Evolutionary conservation across 2,888 invertebrate genomes (phyloP).

Genomic region (Choristoneura rosaceana): DNA sequence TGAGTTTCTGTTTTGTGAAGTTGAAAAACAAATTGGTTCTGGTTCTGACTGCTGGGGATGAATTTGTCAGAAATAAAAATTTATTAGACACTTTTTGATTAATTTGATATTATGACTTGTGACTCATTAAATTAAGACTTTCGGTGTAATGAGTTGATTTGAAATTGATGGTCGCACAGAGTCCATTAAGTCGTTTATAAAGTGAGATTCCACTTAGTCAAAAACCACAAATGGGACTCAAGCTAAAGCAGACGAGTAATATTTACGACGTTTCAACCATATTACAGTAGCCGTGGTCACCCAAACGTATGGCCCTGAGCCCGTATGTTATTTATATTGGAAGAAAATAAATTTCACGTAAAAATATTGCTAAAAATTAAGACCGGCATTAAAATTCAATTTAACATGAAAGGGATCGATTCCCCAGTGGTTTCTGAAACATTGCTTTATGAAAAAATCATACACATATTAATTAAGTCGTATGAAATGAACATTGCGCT

Average conservation of each 20-base stretch:
- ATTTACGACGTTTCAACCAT: no score
- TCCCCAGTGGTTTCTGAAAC: neutral
- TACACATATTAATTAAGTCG: neutral
- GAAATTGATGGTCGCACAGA: neutral
- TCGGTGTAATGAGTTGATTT: neutral
- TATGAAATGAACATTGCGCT: neutral
- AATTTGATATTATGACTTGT: no score
- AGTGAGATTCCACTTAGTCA: no score
- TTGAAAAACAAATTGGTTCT: neutral
- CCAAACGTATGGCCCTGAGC: no score
- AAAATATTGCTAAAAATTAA: neutral
- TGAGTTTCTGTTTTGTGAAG: no score
- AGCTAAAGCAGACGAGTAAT: no score
- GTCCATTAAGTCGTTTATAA: neutral
- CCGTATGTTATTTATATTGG: neutral
- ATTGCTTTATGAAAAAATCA: neutral
- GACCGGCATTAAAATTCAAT: neutral
- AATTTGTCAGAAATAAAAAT: no score
- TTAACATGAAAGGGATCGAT: neutral
- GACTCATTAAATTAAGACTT: neutral
- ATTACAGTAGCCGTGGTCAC: no score
- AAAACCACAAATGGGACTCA: no score
- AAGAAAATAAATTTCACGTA: neutral
- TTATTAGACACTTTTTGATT: no score
- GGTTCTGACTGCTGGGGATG: neutral